Evolutionary conservation across 2,888 invertebrate species (phyloP), one percentile per base, ranked within the genome.

Genomic region (Rosalia funebris): DNA sequence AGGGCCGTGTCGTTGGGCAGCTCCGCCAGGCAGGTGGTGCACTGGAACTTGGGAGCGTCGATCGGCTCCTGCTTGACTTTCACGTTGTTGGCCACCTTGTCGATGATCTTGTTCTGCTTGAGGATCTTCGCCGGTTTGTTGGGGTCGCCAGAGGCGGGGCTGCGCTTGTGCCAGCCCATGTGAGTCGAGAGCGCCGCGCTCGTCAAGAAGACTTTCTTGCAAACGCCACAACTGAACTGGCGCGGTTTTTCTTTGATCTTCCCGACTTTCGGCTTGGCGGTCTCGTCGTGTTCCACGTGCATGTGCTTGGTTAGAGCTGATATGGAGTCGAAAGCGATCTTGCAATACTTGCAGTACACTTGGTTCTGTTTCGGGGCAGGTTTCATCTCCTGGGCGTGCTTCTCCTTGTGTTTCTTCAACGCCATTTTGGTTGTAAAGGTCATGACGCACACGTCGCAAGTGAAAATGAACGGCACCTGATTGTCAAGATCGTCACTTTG

Each of bases 151-250:
- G 57, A 53, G 17, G 52, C 52, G 11, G 46, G 60, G 74, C 71
- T 84, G 68, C 78, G 85, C 79, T 80, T 88, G 81, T 80, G 89
- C 88, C 76, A 89, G 72, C 83, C 88, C 78, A 77, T 86, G 78
- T 85, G 90, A 76, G 82, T 88, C 55, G 86, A 86, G 42, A 89
- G 75, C 11, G 89, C 89, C 2, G 84, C 77, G 0, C 86, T 84
- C 0, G 87, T 86, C 59, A 81, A 83, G 57, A 89, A 85, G 0
- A 82, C 82, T 71, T 89, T 90, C 1, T 85, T 85, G 68, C 90
- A 90, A 41, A 89, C 82, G 68, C 86, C 85, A 68, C 90, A 90
- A 71, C 84, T 83, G 71, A 85, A 85, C 20, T 65, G 57, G 25
- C 62, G 71, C 2, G 57, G 61, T 11, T 65, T 60, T 1, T 59